Conservation (phyloP, 2,113 vertebrate genomes). For the Platichthys stellatus region DNA sequence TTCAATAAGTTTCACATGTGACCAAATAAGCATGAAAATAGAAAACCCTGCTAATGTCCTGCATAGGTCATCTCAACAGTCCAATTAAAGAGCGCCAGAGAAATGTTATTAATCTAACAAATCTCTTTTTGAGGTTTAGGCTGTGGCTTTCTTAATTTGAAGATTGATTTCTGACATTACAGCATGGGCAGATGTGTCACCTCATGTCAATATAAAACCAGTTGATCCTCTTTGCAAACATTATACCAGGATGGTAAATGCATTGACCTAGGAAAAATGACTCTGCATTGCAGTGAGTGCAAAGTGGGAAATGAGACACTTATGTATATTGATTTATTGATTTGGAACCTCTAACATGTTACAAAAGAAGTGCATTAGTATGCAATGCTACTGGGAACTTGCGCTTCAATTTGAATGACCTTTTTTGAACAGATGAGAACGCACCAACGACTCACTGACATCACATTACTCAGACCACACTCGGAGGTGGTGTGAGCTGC, state of each 20-base stretch:
- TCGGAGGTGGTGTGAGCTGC: neutral
- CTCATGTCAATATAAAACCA: neutral
- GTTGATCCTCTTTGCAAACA: neutral
- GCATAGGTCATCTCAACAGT: neutral
- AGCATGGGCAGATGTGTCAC: neutral
- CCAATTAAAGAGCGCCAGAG: neutral
- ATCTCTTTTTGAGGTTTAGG: neutral
- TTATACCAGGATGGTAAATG: neutral
- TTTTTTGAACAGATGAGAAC: neutral
- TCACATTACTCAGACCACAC: neutral
- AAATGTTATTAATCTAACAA: neutral
- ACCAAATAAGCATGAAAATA: too few species aligned
- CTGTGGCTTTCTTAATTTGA: neutral
- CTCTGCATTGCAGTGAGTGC: constrained; percentile 4
- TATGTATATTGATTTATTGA: neutral
- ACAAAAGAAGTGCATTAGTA: neutral
- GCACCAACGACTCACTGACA: neutral
- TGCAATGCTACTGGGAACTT: too few species aligned
- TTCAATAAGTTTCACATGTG: too few species aligned
- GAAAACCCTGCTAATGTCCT: too few species aligned
- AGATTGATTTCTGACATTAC: neutral
- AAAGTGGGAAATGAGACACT: constrained; percentile 2
- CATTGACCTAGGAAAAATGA: neutral
- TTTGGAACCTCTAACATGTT: neutral
- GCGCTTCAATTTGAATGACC: too few species aligned